Base-by-base conservation (phyloP, 2,888 invertebrate species). In the Ormyrus nitidulus region DNA sequence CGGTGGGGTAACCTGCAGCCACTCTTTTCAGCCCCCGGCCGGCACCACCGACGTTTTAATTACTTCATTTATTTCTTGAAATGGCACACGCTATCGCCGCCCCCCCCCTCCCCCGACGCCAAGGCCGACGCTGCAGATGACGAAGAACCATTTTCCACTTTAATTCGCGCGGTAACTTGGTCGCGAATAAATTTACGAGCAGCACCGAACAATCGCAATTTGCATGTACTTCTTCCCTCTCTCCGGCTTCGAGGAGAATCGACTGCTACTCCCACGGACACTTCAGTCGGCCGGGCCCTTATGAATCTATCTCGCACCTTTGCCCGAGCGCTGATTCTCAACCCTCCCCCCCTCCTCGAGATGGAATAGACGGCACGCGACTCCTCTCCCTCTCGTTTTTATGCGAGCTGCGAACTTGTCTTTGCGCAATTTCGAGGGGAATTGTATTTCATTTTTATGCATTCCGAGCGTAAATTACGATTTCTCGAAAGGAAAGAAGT, bases 11-110 rank as follows among this genome's bases (percentile, higher is more conserved):
- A 11, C 62, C 34, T 34, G 34, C 48, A 73, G 73, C 66, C 66
- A 61, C 34, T 34, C 34, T 34, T 34, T 34, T 34, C 51, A 13
- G 19, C 34, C 49, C 3, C 49, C 10, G 19, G 46, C 48, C 48
- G 53, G 34, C 71, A 51, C 56, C 51, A 59, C 58, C 53, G 71
- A 71, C 66, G 80, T 69, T 79, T 59, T 82, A 84, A 83, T 83
- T 83, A 81, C 81, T 82, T 81, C 83, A 84, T 84, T 83, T 82
- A 83, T 84, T 83, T 83, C 83, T 83, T 79, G 79, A 79, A 83
- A 82, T 77, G 77, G 71, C 79, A 80, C 73, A 81, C 64, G 80
- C 71, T 82, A 75, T 74, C 72, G 56, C 77, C 34, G 10, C n/a
- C 61, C 34, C 8, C 13, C 58, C 13, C 9, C 7, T n/a, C 44